Conservation (phyloP, 2,797 vertebrate species). For the Chelidonichthys spinosus region DNA sequence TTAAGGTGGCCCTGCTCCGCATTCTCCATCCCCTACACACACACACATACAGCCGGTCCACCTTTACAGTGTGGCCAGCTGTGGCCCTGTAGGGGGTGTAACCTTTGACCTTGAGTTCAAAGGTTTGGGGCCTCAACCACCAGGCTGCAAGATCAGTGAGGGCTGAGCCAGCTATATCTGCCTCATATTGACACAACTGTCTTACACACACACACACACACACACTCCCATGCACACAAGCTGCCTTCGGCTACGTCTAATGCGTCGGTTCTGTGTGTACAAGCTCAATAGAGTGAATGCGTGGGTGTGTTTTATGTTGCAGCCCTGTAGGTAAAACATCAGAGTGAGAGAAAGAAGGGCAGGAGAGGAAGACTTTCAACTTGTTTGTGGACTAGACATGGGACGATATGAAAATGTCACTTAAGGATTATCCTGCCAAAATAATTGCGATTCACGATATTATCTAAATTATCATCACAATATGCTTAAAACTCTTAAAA, state of each 20-base stretch:
- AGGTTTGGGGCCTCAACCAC: constrained; percentile 62
- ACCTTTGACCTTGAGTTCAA: constrained; percentile 71
- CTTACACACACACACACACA: constrained; percentile 20
- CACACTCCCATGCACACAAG: constrained; percentile 27
- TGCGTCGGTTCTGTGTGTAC: constrained; percentile 10
- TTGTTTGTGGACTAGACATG: not conserved
- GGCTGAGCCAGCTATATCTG: constrained; percentile 65
- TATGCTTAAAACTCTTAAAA: too few relatives aligned
- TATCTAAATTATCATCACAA: too few relatives aligned
- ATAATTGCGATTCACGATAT: too few relatives aligned
- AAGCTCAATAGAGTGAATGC: constrained; percentile 40
- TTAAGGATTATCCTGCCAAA: too few relatives aligned
- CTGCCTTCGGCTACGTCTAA: constrained; percentile 34
- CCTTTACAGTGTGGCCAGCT: constrained; percentile 68
- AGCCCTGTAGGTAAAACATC: constrained; percentile 48
- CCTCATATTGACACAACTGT: constrained; percentile 68
- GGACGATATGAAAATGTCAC: too few relatives aligned
- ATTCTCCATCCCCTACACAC: not conserved
- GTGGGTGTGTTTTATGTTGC: constrained; percentile 50
- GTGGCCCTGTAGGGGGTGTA: constrained; percentile 57
- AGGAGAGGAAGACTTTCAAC: not conserved
- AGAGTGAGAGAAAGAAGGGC: constrained; percentile 7
- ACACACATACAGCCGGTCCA: constrained; percentile 17
- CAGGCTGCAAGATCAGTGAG: constrained; percentile 58
- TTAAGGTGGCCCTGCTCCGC: constrained; percentile 18